phyloP scores from a whole-genome alignment of 2,888 invertebrate genomes.

The Sicus ferrugineus region DNA sequence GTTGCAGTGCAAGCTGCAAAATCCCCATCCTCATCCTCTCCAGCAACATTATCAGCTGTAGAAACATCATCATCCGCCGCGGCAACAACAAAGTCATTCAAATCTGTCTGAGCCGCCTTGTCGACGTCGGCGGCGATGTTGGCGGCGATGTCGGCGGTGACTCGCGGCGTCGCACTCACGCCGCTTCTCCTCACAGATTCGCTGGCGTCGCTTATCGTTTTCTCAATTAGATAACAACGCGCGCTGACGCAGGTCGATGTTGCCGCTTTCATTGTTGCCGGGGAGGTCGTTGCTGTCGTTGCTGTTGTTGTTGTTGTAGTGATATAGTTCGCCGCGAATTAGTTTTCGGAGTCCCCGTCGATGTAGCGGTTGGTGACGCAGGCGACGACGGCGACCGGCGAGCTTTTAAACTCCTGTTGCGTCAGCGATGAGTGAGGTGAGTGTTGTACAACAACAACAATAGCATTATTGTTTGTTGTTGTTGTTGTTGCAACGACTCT shows the following conservation, averaged over 20 bases:
- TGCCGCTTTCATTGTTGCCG: constrained; percentile 12
- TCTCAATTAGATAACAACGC: constrained; percentile 41
- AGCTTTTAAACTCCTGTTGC: constrained; percentile 19
- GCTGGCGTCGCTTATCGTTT: constrained; percentile 45
- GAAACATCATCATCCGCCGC: not conserved
- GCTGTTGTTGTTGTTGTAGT: constrained; percentile 19
- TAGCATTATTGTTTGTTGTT: constrained; percentile 3
- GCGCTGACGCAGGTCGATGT: constrained; percentile 17
- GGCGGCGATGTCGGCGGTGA: constrained; percentile 20
- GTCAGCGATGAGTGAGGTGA: not conserved
- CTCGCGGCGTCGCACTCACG: too few relatives aligned
- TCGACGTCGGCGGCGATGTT: constrained; percentile 7
- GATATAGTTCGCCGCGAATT: constrained; percentile 2
- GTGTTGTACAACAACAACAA: not conserved
- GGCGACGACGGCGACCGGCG: not conserved
- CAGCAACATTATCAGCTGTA: not conserved
- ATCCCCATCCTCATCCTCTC: constrained; percentile 21
- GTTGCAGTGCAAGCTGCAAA: constrained; percentile 12
- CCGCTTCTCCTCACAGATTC: constrained; percentile 29
- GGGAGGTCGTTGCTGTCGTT: constrained; percentile 27
- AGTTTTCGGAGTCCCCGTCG: not conserved
- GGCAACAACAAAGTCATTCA: constrained; percentile 32
- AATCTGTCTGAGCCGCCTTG: not conserved
- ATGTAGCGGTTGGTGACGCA: not conserved
- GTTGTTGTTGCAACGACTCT: constrained; percentile 12